phyloP scores from a whole-genome alignment of 2,888 invertebrate genomes.

The Melanostoma scalare region DNA sequence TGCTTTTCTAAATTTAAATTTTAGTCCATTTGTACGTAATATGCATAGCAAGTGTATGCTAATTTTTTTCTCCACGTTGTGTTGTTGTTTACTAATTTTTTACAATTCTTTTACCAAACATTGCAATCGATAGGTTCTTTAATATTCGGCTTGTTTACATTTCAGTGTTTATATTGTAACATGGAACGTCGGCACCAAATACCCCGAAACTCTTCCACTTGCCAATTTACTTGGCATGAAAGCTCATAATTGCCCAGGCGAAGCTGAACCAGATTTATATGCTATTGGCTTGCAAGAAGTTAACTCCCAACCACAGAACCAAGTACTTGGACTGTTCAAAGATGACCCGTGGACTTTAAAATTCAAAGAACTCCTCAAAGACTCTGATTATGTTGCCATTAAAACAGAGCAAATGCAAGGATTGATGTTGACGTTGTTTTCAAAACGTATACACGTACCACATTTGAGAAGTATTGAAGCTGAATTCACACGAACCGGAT shows the following conservation, averaged over 20 bases:
- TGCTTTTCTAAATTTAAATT: too few relatives aligned
- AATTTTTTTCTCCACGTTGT: neutral
- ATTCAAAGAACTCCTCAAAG: constrained; percentile 87
- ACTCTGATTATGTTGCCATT: constrained; percentile 88
- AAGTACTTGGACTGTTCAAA: constrained; percentile 90
- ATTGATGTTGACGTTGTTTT: constrained; percentile 89
- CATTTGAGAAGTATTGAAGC: constrained; percentile 92
- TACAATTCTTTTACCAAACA: too few relatives aligned
- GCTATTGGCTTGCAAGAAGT: constrained; percentile 95
- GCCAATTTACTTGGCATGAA: constrained; percentile 87
- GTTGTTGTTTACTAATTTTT: neutral
- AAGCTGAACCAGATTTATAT: constrained; percentile 91
- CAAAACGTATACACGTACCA: constrained; percentile 90
- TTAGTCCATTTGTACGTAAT: too few relatives aligned
- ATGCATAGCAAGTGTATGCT: too few relatives aligned
- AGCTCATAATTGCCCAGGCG: constrained; percentile 84
- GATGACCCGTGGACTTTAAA: constrained; percentile 93
- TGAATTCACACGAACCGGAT: constrained; percentile 93
- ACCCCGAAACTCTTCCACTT: constrained; percentile 88
- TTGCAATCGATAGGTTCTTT: neutral
- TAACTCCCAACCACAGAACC: constrained; percentile 92
- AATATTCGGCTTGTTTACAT: constrained; percentile 1
- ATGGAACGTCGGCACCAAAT: constrained; percentile 94
- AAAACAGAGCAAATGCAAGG: constrained; percentile 93
- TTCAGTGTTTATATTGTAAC: constrained; percentile 88